Percentiles rank a stretch among this genome's conserved stretches.
phyloP scores from a whole-genome alignment of 2,113 vertebrate genomes.

The Myiozetetes cayanensis region DNA sequence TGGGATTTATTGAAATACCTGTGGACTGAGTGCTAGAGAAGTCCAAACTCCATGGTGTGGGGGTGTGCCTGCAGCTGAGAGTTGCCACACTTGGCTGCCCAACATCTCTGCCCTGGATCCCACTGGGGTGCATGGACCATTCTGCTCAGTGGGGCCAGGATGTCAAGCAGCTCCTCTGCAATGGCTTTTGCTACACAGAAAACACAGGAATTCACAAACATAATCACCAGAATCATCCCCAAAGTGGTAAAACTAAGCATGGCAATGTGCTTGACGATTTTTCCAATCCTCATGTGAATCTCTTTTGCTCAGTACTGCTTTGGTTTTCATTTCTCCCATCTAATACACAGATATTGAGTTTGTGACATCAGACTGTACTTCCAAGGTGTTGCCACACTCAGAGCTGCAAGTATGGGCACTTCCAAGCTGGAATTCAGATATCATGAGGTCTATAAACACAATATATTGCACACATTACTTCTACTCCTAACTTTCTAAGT shows the following conservation, averaged over 20 bases:
- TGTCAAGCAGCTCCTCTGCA: not conserved
- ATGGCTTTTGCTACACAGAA: not conserved
- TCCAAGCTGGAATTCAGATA: not conserved
- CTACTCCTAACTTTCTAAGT: not conserved
- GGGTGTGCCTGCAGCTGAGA: not conserved
- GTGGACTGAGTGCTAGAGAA: not conserved
- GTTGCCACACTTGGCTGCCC: not conserved
- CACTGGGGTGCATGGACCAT: not conserved
- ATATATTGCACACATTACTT: not conserved
- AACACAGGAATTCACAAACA: not conserved
- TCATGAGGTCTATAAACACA: not conserved
- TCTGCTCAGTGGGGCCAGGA: not conserved
- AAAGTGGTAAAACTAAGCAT: not conserved
- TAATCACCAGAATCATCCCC: not conserved
- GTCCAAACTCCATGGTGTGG: not conserved
- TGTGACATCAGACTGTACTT: fast-evolving
- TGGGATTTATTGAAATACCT: not conserved
- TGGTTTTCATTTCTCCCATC: conserved; percentile 18
- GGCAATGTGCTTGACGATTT: not conserved
- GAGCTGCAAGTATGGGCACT: not conserved
- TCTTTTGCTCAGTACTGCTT: not conserved
- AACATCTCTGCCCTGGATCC: not conserved
- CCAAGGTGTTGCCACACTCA: not conserved
- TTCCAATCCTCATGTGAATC: not conserved
- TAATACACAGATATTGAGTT: not conserved